Evolutionary conservation across 2,113 vertebrate species (phyloP).

Genomic region (Microtus oregoni): DNA sequence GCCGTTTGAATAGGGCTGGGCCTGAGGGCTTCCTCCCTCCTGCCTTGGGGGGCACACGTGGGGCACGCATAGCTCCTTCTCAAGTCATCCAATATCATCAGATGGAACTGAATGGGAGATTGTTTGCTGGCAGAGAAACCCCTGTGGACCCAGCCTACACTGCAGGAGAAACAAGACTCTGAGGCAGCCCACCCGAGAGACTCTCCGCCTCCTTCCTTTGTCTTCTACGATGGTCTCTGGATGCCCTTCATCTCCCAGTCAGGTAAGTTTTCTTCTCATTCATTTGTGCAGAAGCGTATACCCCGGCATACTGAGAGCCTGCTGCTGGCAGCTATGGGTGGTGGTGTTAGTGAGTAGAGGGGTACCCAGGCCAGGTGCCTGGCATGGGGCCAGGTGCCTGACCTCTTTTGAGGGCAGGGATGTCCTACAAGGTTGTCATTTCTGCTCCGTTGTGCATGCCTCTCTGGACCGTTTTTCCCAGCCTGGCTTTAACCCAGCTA

Average conservation of each 20-base stretch:
- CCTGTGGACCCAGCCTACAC: slow-evolving; percentile 21
- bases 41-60: neutral
- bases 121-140: neutral
- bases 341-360: neutral
- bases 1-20: neutral
- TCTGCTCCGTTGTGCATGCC: neutral
- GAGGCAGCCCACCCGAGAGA: neutral
- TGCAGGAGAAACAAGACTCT: neutral
- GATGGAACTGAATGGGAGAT: neutral
- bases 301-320: neutral
- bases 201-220: neutral
- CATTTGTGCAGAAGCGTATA: neutral
- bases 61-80: slow-evolving; percentile 5
- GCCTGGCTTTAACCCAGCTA: neutral
- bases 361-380: neutral
- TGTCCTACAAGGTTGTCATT: neutral
- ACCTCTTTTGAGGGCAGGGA: neutral
- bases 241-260: neutral
- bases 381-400: neutral
- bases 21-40: no score
- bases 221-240: neutral
- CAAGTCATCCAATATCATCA: neutral
- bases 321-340: neutral
- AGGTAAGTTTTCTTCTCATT: slow-evolving; percentile 31
- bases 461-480: neutral